These are phyloP conservation scores for Leucopsar rothschildi DNA, from an alignment of 2,113 vertebrate species.

Conservation along the genomic window DNA sequence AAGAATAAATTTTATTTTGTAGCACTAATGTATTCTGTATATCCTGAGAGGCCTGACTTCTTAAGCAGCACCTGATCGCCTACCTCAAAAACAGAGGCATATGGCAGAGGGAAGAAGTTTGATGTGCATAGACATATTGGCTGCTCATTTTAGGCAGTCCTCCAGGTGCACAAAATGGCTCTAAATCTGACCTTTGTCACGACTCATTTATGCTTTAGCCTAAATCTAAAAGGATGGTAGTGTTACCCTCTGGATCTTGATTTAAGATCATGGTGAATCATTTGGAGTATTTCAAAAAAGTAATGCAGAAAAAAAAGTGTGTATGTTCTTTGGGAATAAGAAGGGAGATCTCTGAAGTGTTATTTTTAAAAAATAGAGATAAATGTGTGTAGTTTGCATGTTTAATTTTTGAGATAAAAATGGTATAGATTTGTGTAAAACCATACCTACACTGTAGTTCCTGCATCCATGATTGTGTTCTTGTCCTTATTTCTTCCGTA, in stretches of 20 bases:
- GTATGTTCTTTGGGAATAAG: neutral
- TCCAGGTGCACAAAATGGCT: neutral
- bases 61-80: neutral
- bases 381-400: neutral
- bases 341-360: neutral
- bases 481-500: constrained; percentile 15
- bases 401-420: neutral
- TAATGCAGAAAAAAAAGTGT: neutral
- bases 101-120: neutral
- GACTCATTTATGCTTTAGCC: neutral
- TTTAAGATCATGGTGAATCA: neutral
- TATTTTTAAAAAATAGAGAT: neutral
- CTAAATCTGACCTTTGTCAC: neutral
- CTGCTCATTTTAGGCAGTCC: neutral
- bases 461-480: neutral
- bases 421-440: neutral
- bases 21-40: neutral
- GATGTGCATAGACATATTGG: neutral
- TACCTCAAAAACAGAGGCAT: neutral
- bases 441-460: neutral
- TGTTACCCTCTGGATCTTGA: neutral
- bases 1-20: neutral
- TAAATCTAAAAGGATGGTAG: neutral
- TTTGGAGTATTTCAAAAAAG: neutral
- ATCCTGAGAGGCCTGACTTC: neutral